phyloP scores from a whole-genome alignment of 2,113 vertebrate genomes.

The Heptranchias perlo region DNA sequence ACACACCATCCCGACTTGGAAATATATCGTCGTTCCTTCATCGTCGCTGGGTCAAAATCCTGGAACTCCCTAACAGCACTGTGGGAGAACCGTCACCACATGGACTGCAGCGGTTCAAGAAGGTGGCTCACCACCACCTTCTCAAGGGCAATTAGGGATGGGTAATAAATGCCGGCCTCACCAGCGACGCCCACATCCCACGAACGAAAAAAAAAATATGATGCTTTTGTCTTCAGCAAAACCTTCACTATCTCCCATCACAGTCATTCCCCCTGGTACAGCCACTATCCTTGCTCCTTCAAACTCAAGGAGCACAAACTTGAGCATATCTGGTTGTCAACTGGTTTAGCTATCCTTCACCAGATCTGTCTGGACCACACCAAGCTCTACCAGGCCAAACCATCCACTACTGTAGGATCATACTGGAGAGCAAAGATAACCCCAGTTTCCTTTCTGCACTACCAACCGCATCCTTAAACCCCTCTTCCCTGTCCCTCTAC shows the following conservation, averaged over 20 bases:
- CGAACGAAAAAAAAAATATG: too few relatives aligned
- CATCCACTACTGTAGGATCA: neutral
- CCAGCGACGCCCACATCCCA: too few relatives aligned
- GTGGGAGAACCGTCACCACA: too few relatives aligned
- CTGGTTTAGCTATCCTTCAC: neutral
- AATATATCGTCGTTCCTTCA: too few relatives aligned
- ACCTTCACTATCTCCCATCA: neutral
- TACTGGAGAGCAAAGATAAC: neutral
- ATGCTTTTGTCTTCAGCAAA: neutral
- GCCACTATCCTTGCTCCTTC: neutral
- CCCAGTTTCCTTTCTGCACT: neutral
- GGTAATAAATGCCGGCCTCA: too few relatives aligned
- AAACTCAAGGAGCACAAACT: neutral
- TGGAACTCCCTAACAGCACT: too few relatives aligned
- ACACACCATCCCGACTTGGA: too few relatives aligned
- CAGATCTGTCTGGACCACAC: neutral
- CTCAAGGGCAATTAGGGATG: too few relatives aligned
- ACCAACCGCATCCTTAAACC: neutral
- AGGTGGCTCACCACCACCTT: too few relatives aligned
- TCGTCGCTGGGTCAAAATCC: too few relatives aligned
- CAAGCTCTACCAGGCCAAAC: neutral
- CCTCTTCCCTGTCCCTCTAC: neutral
- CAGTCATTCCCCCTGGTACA: neutral
- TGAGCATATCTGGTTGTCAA: neutral
- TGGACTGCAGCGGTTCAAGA: too few relatives aligned